Base-by-base conservation (phyloP, 2,888 invertebrate species). In the Drosophila dives region DNA sequence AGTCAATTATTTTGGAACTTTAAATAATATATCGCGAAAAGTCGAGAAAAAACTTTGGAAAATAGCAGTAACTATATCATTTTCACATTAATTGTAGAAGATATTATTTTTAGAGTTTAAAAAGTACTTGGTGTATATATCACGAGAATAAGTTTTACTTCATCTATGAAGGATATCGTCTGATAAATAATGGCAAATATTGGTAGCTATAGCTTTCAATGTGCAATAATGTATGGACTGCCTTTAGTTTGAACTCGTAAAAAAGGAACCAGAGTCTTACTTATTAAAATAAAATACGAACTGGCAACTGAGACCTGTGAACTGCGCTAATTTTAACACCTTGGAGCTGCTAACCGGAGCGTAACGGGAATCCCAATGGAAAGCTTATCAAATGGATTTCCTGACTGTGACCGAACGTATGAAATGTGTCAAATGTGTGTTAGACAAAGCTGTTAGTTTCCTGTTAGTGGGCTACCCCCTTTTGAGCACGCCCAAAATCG, bases 381-480 rank as follows among this genome's bases (percentile, higher is more conserved):
- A 83, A 77, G 72, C 80, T 68, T 72, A 83, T 78, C 67, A 77
- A 83, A 86, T 72, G 36, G 59, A 64, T 51, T 62, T 29, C 32
- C 45, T 48, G 38, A 20, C 58, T 64, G 29, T 26, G 45, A 20
- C 64, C 23, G 29, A 77, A 66, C n/a, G 48, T 64, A 70, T 71
- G 66, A 71, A 68, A 20, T 72, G 65, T 64, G 62, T 62, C 48
- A 50, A 40, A 64, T 42, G 40, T 26, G 54, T 59, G 38, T 34
- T 12, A 7, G 40, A 17, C 36, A 54, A 32, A 50, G 32, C 32
- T 55, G 51, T 29, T 48, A 51, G 34, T 64, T 56, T 42, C 55
- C 55, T 23, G 29, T 68, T 60, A 23, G 48, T 40, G 54, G 49
- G 68, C 55, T 49, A 50, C 20, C 17, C 32, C 15, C 48, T 63